Conservation (phyloP, 2,113 vertebrate species). For the Mastomys coucha region DNA sequence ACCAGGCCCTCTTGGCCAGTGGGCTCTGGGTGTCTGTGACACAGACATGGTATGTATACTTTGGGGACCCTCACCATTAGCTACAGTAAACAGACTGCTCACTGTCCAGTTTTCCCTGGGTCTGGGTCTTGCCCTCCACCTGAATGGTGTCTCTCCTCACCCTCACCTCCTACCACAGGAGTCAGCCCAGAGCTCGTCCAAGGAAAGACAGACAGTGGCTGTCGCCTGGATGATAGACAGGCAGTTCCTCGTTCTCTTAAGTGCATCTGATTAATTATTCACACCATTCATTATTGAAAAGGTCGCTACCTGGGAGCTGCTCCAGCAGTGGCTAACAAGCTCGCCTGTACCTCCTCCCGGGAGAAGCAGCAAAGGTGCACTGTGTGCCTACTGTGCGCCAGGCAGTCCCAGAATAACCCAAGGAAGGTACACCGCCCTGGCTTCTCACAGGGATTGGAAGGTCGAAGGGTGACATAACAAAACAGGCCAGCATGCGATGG, state of each 20-base stretch:
- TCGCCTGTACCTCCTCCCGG: accelerated
- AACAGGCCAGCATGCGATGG: background rate
- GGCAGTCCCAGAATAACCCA: background rate
- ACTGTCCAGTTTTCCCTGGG: background rate
- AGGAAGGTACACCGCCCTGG: accelerated
- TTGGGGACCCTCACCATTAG: background rate
- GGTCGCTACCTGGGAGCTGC: background rate
- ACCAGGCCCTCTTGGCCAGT: too few species aligned
- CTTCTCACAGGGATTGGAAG: accelerated
- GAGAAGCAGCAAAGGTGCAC: background rate
- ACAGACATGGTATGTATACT: too few species aligned
- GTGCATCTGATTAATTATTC: conserved; percentile 56
- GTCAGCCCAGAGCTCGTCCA: background rate
- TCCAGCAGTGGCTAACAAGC: background rate
- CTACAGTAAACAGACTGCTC: background rate
- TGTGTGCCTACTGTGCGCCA: background rate
- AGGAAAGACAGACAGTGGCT: background rate
- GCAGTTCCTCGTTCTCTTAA: background rate
- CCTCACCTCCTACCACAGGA: background rate
- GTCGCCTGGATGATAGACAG: background rate
- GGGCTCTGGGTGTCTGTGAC: background rate
- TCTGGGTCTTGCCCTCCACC: background rate
- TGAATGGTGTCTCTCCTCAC: background rate
- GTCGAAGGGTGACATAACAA: background rate
- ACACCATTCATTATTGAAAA: conserved; percentile 43